phyloP scores from a whole-genome alignment of 1,140 invertebrate genomes.

The Melanaphis sacchari region DNA sequence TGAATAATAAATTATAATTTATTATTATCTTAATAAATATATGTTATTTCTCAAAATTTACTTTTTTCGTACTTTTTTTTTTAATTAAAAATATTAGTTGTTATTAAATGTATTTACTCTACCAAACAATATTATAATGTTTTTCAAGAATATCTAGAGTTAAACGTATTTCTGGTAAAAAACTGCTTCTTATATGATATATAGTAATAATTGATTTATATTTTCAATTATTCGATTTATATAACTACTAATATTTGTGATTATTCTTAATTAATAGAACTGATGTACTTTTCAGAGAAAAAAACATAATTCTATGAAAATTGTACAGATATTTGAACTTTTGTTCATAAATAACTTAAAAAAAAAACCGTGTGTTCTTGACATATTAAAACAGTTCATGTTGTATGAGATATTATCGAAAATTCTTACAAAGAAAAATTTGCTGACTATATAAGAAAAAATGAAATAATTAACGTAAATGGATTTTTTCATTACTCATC shows the following conservation, averaged over 20 bases:
- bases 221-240: neutral
- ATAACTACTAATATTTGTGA: neutral
- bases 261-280: neutral
- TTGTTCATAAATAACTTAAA: neutral
- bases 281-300: neutral
- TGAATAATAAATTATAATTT: neutral
- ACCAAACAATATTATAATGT: neutral
- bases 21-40: neutral
- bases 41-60: neutral
- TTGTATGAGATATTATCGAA: neutral
- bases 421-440: slow-evolving; percentile 18
- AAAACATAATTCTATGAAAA: neutral
- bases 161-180: neutral
- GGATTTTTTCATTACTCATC: slow-evolving; percentile 38
- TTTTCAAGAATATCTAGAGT: neutral
- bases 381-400: slow-evolving; percentile 30
- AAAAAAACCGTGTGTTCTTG: slow-evolving; percentile 5
- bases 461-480: slow-evolving; percentile 25
- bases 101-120: neutral
- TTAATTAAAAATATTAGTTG: neutral
- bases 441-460: slow-evolving; percentile 37
- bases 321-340: neutral
- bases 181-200: neutral
- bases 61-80: neutral
- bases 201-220: neutral